Evolutionary conservation across 2,888 invertebrate genomes (phyloP).

Genomic region (Drosophila vallismaia): DNA sequence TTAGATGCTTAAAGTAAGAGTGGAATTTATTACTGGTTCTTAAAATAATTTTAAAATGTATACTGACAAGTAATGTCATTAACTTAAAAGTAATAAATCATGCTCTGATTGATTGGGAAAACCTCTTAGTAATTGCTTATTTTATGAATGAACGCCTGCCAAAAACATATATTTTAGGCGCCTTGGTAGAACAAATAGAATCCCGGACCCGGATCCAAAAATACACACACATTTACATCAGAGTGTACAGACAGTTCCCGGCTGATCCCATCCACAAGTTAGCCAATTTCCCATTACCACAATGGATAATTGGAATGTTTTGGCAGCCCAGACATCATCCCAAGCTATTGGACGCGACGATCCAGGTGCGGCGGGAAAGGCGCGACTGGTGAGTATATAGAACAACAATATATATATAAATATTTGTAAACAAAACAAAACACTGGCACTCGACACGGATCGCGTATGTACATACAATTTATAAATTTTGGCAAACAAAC

Average conservation of each 20-base stretch:
- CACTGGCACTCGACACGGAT: conserved; percentile 36
- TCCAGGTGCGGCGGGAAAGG: conserved; percentile 70
- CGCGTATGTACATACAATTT: conserved; percentile 26
- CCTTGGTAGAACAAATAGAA: conserved; percentile 14
- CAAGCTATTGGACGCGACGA: conserved; percentile 89
- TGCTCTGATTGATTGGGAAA: conserved; percentile 9
- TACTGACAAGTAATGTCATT: not conserved
- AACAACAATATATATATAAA: not conserved
- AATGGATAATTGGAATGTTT: conserved; percentile 90
- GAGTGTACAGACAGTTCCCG: conserved; percentile 23
- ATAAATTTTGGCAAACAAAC: conserved; percentile 26
- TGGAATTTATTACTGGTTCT: not conserved
- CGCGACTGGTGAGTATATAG: conserved; percentile 80
- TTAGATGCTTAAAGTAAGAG: not conserved
- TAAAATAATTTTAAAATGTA: too few species aligned
- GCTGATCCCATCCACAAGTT: conserved; percentile 19
- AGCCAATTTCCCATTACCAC: conserved; percentile 29
- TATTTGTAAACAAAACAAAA: conserved; percentile 65
- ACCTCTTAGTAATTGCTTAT: conserved; percentile 10
- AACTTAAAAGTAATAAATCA: not conserved
- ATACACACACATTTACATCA: conserved; percentile 23
- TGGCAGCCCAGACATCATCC: conserved; percentile 87
- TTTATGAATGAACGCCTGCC: conserved; percentile 53
- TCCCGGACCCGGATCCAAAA: conserved; percentile 24
- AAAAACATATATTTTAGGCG: conserved; percentile 54